phyloP scores from a whole-genome alignment of 2,797 vertebrate species.

The Argentina silus region DNA sequence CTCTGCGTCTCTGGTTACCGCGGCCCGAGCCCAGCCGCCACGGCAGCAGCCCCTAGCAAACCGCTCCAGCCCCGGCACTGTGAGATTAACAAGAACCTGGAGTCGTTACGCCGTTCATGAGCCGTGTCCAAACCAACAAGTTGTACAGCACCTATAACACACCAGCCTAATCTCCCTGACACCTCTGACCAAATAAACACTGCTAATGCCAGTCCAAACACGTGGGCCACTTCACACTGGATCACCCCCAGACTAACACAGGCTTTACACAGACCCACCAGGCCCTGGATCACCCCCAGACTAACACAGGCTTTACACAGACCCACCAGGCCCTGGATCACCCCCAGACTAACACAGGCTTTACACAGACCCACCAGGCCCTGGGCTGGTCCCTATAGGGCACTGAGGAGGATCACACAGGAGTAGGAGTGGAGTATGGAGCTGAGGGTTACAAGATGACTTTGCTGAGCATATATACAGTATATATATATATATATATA shows the following conservation, averaged over 20 bases:
- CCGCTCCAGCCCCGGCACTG: constrained; percentile 32
- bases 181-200: constrained; percentile 68
- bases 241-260: constrained; percentile 8
- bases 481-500: too few relatives aligned
- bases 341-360: constrained; percentile 15
- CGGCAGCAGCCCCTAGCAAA: constrained; percentile 26
- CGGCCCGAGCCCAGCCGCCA: constrained; percentile 21
- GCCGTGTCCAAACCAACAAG: constrained; percentile 69
- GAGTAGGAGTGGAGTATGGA: too few relatives aligned
- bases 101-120: constrained; percentile 53
- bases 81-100: constrained; percentile 56
- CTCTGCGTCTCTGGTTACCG: constrained; percentile 41
- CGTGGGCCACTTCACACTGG: constrained; percentile 23
- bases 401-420: constrained; percentile 10
- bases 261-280: constrained; percentile 21
- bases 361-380: constrained; percentile 19
- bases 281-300: constrained; percentile 2
- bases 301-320: constrained; percentile 25
- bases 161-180: constrained; percentile 69
- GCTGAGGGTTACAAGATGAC: too few relatives aligned
- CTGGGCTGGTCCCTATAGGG: too few relatives aligned
- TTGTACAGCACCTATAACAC: constrained; percentile 73
- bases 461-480: too few relatives aligned
- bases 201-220: constrained; percentile 42
- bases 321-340: neutral